These are phyloP conservation scores for Coenobita brevimanus DNA, from an alignment of 1,140 invertebrate genomes.

Conservation along the genomic window DNA sequence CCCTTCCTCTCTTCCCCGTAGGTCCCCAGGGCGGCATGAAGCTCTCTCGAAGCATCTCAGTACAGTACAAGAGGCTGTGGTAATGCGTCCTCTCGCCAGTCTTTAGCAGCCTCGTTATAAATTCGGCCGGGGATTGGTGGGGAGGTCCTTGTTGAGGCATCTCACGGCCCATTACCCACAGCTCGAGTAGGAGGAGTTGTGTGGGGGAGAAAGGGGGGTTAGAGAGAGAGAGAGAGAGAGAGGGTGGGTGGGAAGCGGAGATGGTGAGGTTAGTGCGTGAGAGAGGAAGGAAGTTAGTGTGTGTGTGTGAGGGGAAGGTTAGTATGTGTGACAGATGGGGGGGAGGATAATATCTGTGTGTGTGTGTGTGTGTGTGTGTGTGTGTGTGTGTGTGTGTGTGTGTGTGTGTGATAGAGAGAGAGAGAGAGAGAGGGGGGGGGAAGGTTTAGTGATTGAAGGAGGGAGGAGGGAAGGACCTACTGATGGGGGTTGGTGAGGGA, in stretches of 20 bases:
- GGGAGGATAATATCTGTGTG: background rate
- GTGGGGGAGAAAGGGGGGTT: background rate
- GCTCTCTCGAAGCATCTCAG: background rate
- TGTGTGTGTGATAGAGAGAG: background rate
- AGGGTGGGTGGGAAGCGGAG: background rate
- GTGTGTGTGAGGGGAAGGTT: too few relatives aligned
- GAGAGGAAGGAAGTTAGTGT: too few relatives aligned
- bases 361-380: background rate
- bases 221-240: background rate
- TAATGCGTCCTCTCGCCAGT: slow-evolving; percentile 15
- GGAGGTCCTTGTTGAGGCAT: slow-evolving; percentile 22
- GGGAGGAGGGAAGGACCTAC: too few relatives aligned
- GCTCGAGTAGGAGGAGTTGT: background rate
- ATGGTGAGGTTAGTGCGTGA: too few relatives aligned
- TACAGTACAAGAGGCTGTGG: background rate
- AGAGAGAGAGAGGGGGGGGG: too few relatives aligned
- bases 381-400: background rate
- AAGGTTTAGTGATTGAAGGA: too few relatives aligned
- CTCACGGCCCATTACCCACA: slow-evolving; percentile 50
- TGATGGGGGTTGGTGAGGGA: too few relatives aligned
- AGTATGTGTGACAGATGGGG: too few relatives aligned
- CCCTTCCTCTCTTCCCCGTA: background rate
- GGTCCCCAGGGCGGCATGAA: background rate
- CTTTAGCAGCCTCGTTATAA: slow-evolving; percentile 46
- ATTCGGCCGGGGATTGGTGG: slow-evolving; percentile 2